These are phyloP conservation scores for Aphidius colemani DNA, from an alignment of 2,888 invertebrate species.

Conservation along the genomic window DNA sequence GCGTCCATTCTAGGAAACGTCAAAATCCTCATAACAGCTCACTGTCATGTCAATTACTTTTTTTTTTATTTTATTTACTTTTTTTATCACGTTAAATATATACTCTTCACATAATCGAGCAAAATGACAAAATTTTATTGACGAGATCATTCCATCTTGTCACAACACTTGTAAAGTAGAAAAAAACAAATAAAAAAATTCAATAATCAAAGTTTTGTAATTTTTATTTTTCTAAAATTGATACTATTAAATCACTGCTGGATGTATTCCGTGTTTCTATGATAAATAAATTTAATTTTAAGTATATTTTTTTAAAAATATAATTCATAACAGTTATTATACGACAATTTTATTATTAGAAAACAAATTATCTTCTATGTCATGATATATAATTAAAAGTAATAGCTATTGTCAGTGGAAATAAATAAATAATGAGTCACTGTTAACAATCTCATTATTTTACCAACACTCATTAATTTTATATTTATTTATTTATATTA, in stretches of 20 bases:
- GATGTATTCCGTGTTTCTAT: too few species aligned
- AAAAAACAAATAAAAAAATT: background rate
- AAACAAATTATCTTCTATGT: constrained; percentile 20
- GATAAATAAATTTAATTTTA: too few species aligned
- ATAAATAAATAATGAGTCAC: constrained; percentile 11
- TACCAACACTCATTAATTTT: background rate
- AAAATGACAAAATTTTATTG: background rate
- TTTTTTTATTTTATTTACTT: constrained; percentile 3
- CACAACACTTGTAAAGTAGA: background rate
- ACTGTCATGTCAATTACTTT: constrained; percentile 16
- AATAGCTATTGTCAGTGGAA: constrained; percentile 11
- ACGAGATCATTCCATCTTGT: constrained; percentile 7
- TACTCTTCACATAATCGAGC: background rate
- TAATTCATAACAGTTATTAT: background rate
- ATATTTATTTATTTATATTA: constrained; percentile 5
- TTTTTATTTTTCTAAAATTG: too few species aligned
- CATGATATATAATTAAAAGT: constrained; percentile 22
- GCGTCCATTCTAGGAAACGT: constrained; percentile 7
- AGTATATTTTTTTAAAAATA: too few species aligned
- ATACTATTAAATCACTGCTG: too few species aligned
- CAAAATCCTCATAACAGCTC: constrained; percentile 5
- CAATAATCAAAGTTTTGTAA: background rate
- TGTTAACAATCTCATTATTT: background rate
- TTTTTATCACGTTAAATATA: background rate
- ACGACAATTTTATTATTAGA: constrained; percentile 16